A percentile compares a stretch with the other conserved stretches of the same genome.
Conservation (phyloP, 2,888 invertebrate species). For the Cerastoderma edule region DNA sequence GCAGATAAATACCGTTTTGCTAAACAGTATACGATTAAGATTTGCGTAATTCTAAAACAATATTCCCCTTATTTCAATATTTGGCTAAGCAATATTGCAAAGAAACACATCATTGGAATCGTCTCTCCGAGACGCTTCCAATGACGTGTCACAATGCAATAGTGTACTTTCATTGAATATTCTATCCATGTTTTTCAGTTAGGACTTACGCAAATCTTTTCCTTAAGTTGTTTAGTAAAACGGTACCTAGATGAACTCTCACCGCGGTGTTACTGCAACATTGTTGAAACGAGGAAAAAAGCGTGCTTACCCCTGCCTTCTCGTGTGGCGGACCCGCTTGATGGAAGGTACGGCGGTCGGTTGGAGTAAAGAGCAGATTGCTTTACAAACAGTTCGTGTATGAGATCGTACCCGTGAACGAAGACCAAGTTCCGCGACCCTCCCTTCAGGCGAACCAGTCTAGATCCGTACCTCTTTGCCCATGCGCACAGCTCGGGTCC, state of each 20-base stretch:
- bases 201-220: no score
- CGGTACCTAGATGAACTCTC: no score
- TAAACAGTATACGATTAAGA: no score
- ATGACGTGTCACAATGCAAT: background rate
- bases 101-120: no score
- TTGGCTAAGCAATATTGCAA: no score
- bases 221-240: no score
- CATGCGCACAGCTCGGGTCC: conserved; percentile 18
- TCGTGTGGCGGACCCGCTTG: background rate
- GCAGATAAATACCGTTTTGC: no score
- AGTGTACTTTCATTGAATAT: background rate
- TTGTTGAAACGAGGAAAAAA: background rate
- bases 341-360: conserved; percentile 24
- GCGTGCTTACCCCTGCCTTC: conserved; percentile 11
- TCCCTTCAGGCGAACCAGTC: conserved; percentile 9
- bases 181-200: no score
- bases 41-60: no score
- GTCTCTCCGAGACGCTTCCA: no score
- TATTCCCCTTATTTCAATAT: no score
- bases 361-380: conserved; percentile 28
- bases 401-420: conserved; percentile 35
- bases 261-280: background rate
- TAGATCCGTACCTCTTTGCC: conserved; percentile 15
- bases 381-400: conserved; percentile 39
- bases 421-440: conserved; percentile 21